Evolutionary conservation across 92 coral and sea anemone genomes (phyloP).

Genomic region (Parazoanthus atlanticus): DNA sequence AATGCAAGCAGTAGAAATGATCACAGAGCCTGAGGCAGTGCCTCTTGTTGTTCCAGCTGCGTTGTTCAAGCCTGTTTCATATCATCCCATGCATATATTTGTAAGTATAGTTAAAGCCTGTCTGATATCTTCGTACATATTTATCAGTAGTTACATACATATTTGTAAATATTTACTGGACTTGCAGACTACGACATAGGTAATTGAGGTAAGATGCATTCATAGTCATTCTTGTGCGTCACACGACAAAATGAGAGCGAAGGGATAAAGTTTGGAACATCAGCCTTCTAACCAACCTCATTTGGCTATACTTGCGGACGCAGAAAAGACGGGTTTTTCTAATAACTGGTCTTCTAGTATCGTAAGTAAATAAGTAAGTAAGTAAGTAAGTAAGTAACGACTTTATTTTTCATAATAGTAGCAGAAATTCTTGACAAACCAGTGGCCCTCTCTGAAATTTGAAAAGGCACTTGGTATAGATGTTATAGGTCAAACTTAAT

Average conservation of each 20-base stretch:
- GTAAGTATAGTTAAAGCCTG: slow-evolving; percentile 88
- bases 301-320: too few relatives aligned
- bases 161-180: slow-evolving; percentile 67
- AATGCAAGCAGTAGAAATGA: slow-evolving; percentile 51
- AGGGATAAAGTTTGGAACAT: too few relatives aligned
- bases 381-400: too few relatives aligned
- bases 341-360: too few relatives aligned
- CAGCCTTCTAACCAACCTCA: not conserved
- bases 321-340: too few relatives aligned
- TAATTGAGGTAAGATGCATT: too few relatives aligned
- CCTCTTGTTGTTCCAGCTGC: slow-evolving; percentile 94
- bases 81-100: slow-evolving; percentile 93
- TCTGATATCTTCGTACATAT: slow-evolving; percentile 86
- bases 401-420: too few relatives aligned
- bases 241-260: not conserved
- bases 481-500: too few relatives aligned
- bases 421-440: too few relatives aligned
- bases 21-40: slow-evolving; percentile 82
- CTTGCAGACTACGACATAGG: not conserved
- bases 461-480: too few relatives aligned
- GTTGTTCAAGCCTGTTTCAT: slow-evolving; percentile 78
- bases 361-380: too few relatives aligned
- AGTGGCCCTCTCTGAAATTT: too few relatives aligned
- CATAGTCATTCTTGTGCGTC: not conserved
- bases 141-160: slow-evolving; percentile 83